Evolutionary conservation across 2,797 vertebrate species (phyloP).

Genomic region (Apodemus agrarius): DNA sequence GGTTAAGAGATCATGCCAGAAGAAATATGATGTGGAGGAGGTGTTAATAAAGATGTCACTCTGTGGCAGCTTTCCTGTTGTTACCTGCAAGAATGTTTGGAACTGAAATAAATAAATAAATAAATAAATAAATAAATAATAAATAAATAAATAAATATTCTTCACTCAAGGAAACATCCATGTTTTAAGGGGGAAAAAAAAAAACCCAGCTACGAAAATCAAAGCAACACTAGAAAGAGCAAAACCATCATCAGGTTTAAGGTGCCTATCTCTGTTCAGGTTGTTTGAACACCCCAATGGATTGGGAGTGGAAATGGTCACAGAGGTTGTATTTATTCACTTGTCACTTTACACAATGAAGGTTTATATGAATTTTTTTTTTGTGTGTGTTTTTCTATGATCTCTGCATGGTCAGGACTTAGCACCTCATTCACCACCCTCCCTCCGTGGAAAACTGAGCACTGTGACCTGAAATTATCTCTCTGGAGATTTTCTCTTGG

Average conservation of each 20-base stretch:
- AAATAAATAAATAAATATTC: not conserved
- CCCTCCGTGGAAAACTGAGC: not conserved
- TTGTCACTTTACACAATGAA: not conserved
- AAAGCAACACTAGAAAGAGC: not conserved
- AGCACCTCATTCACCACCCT: rapidly evolving
- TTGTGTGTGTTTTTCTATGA: not conserved
- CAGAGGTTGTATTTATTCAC: not conserved
- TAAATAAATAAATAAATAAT: too few species aligned
- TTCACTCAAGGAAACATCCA: not conserved
- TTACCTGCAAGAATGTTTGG: not conserved
- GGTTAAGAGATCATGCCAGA: not conserved
- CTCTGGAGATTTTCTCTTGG: not conserved
- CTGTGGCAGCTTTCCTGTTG: not conserved
- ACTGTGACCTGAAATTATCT: not conserved
- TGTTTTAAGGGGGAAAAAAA: not conserved
- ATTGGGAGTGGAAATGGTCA: not conserved
- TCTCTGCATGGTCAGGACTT: not conserved
- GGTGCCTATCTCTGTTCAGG: not conserved
- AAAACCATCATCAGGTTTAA: not conserved
- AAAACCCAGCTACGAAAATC: not conserved
- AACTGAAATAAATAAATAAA: too few species aligned
- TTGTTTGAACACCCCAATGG: not conserved
- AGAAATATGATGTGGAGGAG: not conserved
- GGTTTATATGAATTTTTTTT: not conserved
- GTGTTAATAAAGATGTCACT: constrained; percentile 56